Evolutionary conservation across 2,888 invertebrate genomes (phyloP).

Genomic region (Xylota segnis): DNA sequence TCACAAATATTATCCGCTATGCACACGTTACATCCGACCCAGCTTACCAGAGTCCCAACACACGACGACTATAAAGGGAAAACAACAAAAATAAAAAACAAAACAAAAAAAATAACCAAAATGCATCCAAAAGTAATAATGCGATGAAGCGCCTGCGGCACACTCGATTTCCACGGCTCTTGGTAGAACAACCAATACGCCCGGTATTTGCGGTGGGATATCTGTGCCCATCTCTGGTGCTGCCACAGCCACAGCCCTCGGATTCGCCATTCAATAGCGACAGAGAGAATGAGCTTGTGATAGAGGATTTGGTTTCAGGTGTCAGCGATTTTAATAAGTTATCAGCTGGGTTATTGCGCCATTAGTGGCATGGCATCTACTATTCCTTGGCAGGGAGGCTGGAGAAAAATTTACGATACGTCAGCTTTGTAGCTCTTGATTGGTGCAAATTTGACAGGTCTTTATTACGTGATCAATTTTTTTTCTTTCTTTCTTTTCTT

Average conservation of each 20-base stretch:
- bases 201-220: conserved; percentile 46
- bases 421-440: conserved; percentile 50
- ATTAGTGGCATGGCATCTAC: conserved; percentile 63
- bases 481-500: conserved; percentile 11
- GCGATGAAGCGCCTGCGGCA: conserved; percentile 51
- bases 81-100: conserved; percentile 10
- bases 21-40: conserved; percentile 49
- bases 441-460: conserved; percentile 56
- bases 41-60: neutral
- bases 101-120: conserved; percentile 42
- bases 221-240: conserved; percentile 6
- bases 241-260: neutral
- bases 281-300: conserved; percentile 52
- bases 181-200: conserved; percentile 47
- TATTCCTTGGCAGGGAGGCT: conserved; percentile 20
- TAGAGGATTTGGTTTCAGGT: conserved; percentile 81
- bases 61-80: neutral
- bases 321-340: conserved; percentile 81
- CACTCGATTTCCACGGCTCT: conserved; percentile 63
- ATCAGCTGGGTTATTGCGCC: conserved; percentile 74
- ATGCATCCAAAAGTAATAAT: conserved; percentile 73
- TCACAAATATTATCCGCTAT: conserved; percentile 68
- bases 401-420: conserved; percentile 49
- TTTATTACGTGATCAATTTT: conserved; percentile 52
- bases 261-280: conserved; percentile 40